Evolutionary conservation across 2,888 invertebrate species (phyloP).

Genomic region (Actias luna): DNA sequence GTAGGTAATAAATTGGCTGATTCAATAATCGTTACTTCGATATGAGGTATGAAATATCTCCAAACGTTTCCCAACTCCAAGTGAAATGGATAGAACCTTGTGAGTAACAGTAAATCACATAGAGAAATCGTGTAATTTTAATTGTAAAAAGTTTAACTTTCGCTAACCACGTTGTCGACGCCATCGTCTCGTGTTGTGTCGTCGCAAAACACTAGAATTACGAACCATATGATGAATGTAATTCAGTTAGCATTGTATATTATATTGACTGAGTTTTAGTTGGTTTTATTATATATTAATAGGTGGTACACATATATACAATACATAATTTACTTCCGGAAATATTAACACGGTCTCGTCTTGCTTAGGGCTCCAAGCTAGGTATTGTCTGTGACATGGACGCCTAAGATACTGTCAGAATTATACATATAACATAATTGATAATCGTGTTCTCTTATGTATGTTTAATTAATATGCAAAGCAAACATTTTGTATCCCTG

Average conservation of each 20-base stretch:
- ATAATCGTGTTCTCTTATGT: no score
- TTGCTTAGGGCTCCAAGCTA: no score
- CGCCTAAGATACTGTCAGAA: no score
- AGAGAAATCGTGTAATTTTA: neutral
- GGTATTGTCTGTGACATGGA: no score
- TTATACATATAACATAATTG: no score
- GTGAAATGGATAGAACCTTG: neutral
- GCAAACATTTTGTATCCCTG: no score
- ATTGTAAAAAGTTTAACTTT: slow-evolving; percentile 9
- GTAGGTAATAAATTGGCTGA: neutral
- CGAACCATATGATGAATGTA: neutral
- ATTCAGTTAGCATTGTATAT: neutral
- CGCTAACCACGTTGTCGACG: slow-evolving; percentile 1
- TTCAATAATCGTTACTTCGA: neutral
- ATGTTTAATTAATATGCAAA: no score
- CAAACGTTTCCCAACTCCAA: neutral
- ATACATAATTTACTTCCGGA: no score
- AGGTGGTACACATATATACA: no score
- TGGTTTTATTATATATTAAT: no score
- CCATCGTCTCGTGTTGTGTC: slow-evolving; percentile 5
- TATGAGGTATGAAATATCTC: neutral
- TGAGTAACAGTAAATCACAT: neutral
- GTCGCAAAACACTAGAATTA: neutral
- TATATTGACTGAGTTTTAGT: neutral
- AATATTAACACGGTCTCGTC: no score